phyloP scores from a whole-genome alignment of 2,888 invertebrate genomes.

The Meghimatium bilineatum region DNA sequence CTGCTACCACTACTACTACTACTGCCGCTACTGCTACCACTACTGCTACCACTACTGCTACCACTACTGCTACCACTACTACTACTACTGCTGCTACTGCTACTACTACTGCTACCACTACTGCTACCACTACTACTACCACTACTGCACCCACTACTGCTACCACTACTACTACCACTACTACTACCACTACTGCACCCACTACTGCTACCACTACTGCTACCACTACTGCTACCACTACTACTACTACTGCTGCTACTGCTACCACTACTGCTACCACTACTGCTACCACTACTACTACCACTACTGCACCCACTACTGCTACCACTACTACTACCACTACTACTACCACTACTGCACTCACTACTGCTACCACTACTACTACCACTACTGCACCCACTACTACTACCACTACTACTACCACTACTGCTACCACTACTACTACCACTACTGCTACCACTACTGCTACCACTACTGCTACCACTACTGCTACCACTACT shows the following conservation, averaged over 20 bases:
- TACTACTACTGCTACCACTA: slow-evolving; percentile 28
- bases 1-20: slow-evolving; percentile 26
- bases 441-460: too few species aligned
- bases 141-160: slow-evolving; percentile 27
- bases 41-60: slow-evolving; percentile 26
- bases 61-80: slow-evolving; percentile 25
- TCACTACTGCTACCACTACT: slow-evolving; percentile 21
- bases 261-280: slow-evolving; percentile 23
- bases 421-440: too few species aligned
- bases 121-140: slow-evolving; percentile 24
- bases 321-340: not conserved
- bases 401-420: too few species aligned
- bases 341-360: slow-evolving; percentile 6
- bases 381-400: too few species aligned
- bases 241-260: slow-evolving; percentile 26
- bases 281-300: slow-evolving; percentile 15
- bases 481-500: too few species aligned
- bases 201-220: not conserved
- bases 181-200: not conserved
- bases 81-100: slow-evolving; percentile 24
- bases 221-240: slow-evolving; percentile 25
- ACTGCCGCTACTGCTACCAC: slow-evolving; percentile 21
- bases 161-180: slow-evolving; percentile 17
- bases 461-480: too few species aligned
- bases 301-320: slow-evolving; percentile 7